Conservation (phyloP, 2,888 invertebrate genomes). For the Platycheirus albimanus region DNA sequence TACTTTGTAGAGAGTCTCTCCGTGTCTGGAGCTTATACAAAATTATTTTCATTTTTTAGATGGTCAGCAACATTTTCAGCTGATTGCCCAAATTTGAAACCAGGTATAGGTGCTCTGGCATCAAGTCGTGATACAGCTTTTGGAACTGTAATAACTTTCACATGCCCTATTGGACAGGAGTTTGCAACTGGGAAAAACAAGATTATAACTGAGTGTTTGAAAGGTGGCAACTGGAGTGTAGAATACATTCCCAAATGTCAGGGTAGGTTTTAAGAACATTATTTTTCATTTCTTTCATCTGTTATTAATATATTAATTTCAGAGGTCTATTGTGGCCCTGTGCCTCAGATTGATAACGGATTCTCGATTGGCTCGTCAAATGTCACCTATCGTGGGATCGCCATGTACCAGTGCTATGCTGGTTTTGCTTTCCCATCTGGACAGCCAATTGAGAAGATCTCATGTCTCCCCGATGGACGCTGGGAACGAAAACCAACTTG, state of each 20-base stretch:
- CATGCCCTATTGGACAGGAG: slow-evolving; percentile 96
- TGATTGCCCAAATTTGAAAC: slow-evolving; percentile 93
- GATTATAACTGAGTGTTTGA: slow-evolving; percentile 92
- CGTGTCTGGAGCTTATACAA: no score
- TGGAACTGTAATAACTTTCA: slow-evolving; percentile 93
- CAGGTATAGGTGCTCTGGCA: slow-evolving; percentile 94
- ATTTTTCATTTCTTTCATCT: background rate
- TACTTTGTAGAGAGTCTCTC: background rate
- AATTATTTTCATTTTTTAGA: slow-evolving; percentile 83
- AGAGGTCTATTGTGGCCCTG: slow-evolving; percentile 98
- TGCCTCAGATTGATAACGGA: slow-evolving; percentile 98
- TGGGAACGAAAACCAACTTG: slow-evolving; percentile 97
- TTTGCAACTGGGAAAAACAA: slow-evolving; percentile 94
- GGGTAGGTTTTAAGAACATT: slow-evolving; percentile 84
- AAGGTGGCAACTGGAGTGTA: slow-evolving; percentile 95
- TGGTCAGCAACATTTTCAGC: slow-evolving; percentile 97
- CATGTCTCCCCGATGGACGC: slow-evolving; percentile 93
- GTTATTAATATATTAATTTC: slow-evolving; percentile 66
- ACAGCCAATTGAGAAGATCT: slow-evolving; percentile 93
- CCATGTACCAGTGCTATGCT: slow-evolving; percentile 98
- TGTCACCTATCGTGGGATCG: slow-evolving; percentile 95
- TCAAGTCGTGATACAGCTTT: slow-evolving; percentile 96
- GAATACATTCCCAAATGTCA: slow-evolving; percentile 96
- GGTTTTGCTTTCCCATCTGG: slow-evolving; percentile 96
- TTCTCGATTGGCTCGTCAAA: slow-evolving; percentile 98